Evolutionary conservation across 1,140 invertebrate species (phyloP), one percentile per base, ranked within the genome.

Genomic region (Caenorhabditis remanei): DNA sequence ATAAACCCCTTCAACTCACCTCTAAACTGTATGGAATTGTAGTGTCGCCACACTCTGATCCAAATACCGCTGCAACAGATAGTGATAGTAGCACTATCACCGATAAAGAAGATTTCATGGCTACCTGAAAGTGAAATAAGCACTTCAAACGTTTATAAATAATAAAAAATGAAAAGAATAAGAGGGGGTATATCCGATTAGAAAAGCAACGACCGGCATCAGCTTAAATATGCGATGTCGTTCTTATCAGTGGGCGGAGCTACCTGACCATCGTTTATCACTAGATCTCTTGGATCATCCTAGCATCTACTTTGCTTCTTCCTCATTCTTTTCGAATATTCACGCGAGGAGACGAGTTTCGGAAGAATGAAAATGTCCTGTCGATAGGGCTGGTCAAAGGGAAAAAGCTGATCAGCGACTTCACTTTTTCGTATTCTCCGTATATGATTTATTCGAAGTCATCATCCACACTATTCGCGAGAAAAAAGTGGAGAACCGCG

Each of bases 11-110:
- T 53, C 2, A 0, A 16, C 46, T 75, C 46, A 92, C 90, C 85
- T 91, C 90, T 84, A 91, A 87, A 82, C 90, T 90, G 67, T 90
- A 91, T 4, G 90, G 90, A 87, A 91, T 88, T 14, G 86, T 87
- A 11, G 91, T 85, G 43, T 90, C 88, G 48, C 90, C 90, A 86
- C 90, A 91, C n/a, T 79, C 71, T 24, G 71, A 79, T 46, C 40
- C 71, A 24, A 11, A 21, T 32, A 21, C 46, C 2, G 14, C 43
- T 21, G 50, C 8, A 21, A 32, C 24, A 14, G 14, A 32, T 46
- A 50, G 24, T 4, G 46, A 43, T 7, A 79, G 21, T 41, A 79
- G n/a, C 13, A 79, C 71, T 50, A 79, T 48, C 21, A 46, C 65
- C 43, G 21, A n/a, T 21, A 50, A 6, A 32, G 21, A 24, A n/a